Conservation (phyloP, 2,113 vertebrate species). For the Aythya baeri region DNA sequence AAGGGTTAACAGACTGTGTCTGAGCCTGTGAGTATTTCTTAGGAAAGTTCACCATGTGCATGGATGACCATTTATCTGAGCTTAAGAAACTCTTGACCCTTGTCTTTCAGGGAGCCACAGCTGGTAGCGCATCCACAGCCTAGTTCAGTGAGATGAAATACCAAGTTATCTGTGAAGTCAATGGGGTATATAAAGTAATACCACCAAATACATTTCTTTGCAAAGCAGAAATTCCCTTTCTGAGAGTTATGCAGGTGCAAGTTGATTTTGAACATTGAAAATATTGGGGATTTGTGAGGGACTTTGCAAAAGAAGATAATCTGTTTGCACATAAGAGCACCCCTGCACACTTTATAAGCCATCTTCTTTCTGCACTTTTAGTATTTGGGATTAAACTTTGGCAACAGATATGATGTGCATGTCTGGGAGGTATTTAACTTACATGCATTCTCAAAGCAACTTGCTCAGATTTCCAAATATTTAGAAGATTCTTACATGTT, state of each 20-base stretch:
- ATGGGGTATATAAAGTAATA: not conserved
- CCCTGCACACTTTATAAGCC: not conserved
- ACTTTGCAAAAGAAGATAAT: not conserved
- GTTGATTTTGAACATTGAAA: not conserved
- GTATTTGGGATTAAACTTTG: not conserved
- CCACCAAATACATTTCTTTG: not conserved
- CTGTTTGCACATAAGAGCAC: not conserved
- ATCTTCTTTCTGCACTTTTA: not conserved
- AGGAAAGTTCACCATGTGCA: not conserved
- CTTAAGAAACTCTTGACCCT: not conserved
- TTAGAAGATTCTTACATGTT: not conserved
- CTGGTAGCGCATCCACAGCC: not conserved
- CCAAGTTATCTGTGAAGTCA: not conserved
- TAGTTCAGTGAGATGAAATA: not conserved
- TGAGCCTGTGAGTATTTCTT: not conserved
- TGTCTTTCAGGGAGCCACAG: not conserved
- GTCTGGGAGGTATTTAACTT: slow-evolving; percentile 4
- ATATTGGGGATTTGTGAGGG: not conserved
- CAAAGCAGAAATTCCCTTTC: not conserved
- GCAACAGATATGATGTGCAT: not conserved
- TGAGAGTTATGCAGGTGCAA: not conserved
- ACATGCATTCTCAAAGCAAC: not conserved
- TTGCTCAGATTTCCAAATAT: not conserved
- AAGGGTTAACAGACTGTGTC: not conserved
- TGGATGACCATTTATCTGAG: not conserved